phyloP scores from a whole-genome alignment of 1,140 invertebrate species.

The Teleogryllus occipitalis region DNA sequence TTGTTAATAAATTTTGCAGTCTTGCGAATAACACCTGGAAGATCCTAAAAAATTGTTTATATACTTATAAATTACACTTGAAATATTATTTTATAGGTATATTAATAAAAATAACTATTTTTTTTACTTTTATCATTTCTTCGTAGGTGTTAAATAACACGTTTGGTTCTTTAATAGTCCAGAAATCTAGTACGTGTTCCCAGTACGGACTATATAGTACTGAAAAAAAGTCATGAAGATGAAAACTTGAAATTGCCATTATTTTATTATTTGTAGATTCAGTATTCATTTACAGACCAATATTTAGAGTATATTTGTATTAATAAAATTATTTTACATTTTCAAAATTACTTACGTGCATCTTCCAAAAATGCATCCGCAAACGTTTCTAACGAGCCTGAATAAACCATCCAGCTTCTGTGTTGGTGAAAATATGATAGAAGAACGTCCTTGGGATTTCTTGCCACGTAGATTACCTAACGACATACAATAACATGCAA shows the following conservation, averaged over 20 bases:
- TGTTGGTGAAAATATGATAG: conserved; percentile 53
- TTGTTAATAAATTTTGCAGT: conserved; percentile 23
- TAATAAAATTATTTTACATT: too few relatives aligned
- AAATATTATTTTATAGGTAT: too few relatives aligned
- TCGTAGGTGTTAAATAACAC: conserved; percentile 43
- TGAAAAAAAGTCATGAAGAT: conserved; percentile 16
- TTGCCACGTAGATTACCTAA: conserved; percentile 53
- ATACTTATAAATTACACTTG: too few relatives aligned
- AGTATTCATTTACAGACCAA: too few relatives aligned
- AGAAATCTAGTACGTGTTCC: conserved; percentile 33
- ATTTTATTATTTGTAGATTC: too few relatives aligned
- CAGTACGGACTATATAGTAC: conserved; percentile 30
- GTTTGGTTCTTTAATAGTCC: conserved; percentile 37
- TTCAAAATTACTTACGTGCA: conserved; percentile 33
- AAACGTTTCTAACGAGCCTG: conserved; percentile 39
- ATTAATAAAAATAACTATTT: too few relatives aligned
- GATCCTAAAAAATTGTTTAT: conserved; percentile 25
- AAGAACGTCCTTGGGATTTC: conserved; percentile 53
- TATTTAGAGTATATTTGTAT: too few relatives aligned
- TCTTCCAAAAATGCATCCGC: conserved; percentile 38
- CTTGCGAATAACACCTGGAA: conserved; percentile 17
- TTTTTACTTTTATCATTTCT: conserved; percentile 38
- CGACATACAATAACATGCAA: conserved; percentile 16
- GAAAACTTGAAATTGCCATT: too few relatives aligned
- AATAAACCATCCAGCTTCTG: conserved; percentile 33